Base-by-base conservation (phyloP, 2,888 invertebrate genomes). In the Bombylius discolor region DNA sequence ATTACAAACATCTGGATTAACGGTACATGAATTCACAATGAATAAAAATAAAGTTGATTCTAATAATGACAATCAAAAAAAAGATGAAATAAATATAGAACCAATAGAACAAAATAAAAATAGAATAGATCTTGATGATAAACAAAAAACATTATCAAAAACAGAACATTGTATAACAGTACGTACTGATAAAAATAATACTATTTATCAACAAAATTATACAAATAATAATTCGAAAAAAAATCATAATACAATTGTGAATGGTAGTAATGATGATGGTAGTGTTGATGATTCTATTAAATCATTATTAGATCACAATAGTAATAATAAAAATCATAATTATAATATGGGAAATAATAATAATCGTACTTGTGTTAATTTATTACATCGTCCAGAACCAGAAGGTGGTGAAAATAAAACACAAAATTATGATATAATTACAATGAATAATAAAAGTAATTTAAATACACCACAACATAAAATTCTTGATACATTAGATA, bases 141-240 rank as follows among this genome's bases (percentile, higher is more conserved):
- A 7, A 14, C 9, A 7, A 6, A 44, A 51, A n/a, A 31, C 9
- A 14, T 47, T 36, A 23, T 36, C 45, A 12, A 58, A 55, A 34
- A 57, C 55, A 4, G 57, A 59, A 52, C 61, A 59, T 33, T 61
- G 52, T 48, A 61, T 61, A 36, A 50, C 57, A 34, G 59, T 61
- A 23, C 47, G 56, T 14, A 59, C 51, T 45, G 11, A 42, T 11
- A 4, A 11, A 11, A 42, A 42, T 42, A 42, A 42, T 11, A 4
- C 7, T 6, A 42, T 51, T 53, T 55, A 8, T 52, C 56, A 12
- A 50, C 50, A 39, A 39, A 34, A 13, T 50, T 23, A 46, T 11
- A 50, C 46, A 31, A 47, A 47, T 46, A 47, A 44, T 48, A 53
- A 23, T 23, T 23, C 23, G 1, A 23, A 23, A 23, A 23, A 23